Evolutionary conservation across 2,797 vertebrate species (phyloP).

Genomic region (Melanotaenia trifasciata): DNA sequence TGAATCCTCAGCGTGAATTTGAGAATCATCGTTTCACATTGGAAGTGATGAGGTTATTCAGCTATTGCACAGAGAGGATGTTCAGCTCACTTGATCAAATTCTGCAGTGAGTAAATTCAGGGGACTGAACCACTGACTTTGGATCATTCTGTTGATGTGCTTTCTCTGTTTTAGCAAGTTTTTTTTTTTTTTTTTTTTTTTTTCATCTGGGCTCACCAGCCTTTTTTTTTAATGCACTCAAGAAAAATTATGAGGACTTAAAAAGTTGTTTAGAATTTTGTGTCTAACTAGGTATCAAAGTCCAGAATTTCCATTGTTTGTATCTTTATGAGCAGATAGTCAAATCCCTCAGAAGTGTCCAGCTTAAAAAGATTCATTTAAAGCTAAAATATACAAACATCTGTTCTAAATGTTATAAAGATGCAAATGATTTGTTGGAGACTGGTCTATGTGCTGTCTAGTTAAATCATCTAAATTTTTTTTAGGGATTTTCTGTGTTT

Average conservation of each 20-base stretch:
- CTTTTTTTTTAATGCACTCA: slow-evolving; percentile 62
- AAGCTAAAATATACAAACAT: slow-evolving; percentile 1
- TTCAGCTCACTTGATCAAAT: slow-evolving; percentile 38
- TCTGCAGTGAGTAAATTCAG: slow-evolving; percentile 35
- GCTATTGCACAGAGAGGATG: slow-evolving; percentile 15
- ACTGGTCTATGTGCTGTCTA: slow-evolving; percentile 22
- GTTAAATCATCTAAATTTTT: slow-evolving; percentile 17
- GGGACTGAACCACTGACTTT: slow-evolving; percentile 61
- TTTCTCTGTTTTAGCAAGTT: slow-evolving; percentile 42
- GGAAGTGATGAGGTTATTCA: not conserved
- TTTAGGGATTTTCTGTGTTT: slow-evolving; percentile 39
- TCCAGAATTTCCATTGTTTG: slow-evolving; percentile 43
- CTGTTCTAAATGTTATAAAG: slow-evolving; percentile 5
- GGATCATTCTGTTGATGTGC: slow-evolving; percentile 41
- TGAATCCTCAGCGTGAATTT: slow-evolving; percentile 20
- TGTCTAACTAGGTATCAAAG: slow-evolving; percentile 40
- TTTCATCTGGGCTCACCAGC: slow-evolving; percentile 48
- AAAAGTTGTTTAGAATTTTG: slow-evolving; percentile 48
- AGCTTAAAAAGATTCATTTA: not conserved
- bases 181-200: slow-evolving; percentile 38
- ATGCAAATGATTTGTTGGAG: slow-evolving; percentile 35
- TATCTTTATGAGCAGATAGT: slow-evolving; percentile 9
- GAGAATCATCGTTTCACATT: not conserved
- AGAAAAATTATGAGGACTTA: slow-evolving; percentile 36
- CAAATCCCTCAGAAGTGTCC: not conserved